phyloP scores from a whole-genome alignment of 2,888 invertebrate species.

The Erpobdella octoculata region DNA sequence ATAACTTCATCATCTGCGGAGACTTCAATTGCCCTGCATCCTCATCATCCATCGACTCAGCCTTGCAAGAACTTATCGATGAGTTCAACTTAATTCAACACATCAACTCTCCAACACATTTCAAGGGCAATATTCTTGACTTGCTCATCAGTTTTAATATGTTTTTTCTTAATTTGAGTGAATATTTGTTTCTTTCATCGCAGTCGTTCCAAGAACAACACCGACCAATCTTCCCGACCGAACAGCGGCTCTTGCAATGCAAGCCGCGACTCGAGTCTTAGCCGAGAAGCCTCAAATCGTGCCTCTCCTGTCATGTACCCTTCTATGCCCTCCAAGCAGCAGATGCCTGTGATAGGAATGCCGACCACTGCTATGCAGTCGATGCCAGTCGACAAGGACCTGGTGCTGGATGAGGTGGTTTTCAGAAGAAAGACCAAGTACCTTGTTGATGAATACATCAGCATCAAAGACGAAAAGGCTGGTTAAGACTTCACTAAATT shows the following conservation, averaged over 20 bases:
- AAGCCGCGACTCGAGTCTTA: constrained; percentile 14
- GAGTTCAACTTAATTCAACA: no score
- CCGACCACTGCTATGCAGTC: not conserved
- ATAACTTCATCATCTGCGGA: no score
- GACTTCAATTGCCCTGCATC: no score
- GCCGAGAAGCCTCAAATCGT: constrained; percentile 4
- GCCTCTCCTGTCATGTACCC: not conserved
- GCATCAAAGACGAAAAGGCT: not conserved
- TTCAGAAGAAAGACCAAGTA: constrained; percentile 5
- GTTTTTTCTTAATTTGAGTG: no score
- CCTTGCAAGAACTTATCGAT: no score
- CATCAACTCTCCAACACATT: no score
- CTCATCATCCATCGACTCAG: no score
- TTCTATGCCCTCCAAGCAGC: not conserved
- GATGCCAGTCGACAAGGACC: not conserved
- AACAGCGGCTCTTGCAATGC: constrained; percentile 15
- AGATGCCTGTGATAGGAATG: no score
- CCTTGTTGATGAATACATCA: constrained; percentile 12
- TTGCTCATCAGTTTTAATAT: no score
- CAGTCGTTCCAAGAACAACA: not conserved
- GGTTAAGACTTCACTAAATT: not conserved
- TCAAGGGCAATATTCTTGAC: no score
- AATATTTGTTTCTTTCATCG: no score
- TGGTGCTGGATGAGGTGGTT: not conserved
- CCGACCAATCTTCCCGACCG: not conserved